Evolutionary conservation across 1,140 invertebrate genomes (phyloP), one percentile per base, ranked within the genome.

Genomic region (Drosophila parvula): DNA sequence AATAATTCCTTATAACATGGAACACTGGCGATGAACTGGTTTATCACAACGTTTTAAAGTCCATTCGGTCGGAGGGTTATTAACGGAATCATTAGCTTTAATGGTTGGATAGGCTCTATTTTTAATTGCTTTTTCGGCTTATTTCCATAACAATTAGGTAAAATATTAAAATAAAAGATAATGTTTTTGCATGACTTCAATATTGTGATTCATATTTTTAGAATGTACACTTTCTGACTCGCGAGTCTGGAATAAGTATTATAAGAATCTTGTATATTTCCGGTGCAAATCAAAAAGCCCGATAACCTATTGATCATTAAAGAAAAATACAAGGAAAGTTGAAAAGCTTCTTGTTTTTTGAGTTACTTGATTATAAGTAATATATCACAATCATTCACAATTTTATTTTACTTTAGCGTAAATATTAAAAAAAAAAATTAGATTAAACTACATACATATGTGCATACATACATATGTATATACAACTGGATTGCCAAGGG

Each of bases 51-150:
- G 38, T 38, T 41, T 41, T 11, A 48, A 48, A 27, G 34, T 11
- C 22, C 32, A 65, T 65, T 36, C 12, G 7, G 43, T 48, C 27
- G 12, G 18, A 56, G 40, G 38, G 9, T 28, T 38, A 32, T 14
- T 38, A 22, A 4, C 40, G 16, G 41, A 36, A 32, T 67, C 28
- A 34, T 16, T 14, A 3, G 3, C 27, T 28, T 51, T 65, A 65
- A 65, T 18, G 65, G 36, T 16, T 68, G 61, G 36, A 47, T 68
- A 47, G 36, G 18, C 43, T 65, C 45, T 50, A n/a, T 41, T 40
- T 63, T 34, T 28, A 64, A 51, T 43, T 16, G 12, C 27, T 18
- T 63, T 12, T 63, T 7, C 43, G 60, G 12, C 10, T 44, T 36
- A 36, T 44, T 61, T 60, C 38, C 8, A 61, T 36, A 18, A 38